These are phyloP conservation scores for Camponotus pennsylvanicus DNA, from an alignment of 1,140 invertebrate species.

Conservation along the genomic window DNA sequence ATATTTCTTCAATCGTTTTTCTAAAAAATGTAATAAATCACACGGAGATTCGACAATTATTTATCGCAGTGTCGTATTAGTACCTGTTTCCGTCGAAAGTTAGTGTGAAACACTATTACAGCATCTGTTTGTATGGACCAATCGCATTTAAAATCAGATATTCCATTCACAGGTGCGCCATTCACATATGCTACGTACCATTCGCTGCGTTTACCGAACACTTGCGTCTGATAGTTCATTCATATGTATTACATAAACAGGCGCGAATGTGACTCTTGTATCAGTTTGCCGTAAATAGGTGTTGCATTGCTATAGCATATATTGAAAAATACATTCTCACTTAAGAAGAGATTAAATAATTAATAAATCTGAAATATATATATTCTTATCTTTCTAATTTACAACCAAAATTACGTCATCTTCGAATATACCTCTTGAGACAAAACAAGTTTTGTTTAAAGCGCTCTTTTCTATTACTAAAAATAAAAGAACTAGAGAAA, in stretches of 20 bases:
- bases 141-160: slow-evolving; percentile 30
- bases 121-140: neutral
- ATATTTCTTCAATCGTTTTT: neutral
- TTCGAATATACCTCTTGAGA: too few species aligned
- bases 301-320: neutral
- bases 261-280: neutral
- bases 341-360: too few species aligned
- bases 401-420: too few species aligned
- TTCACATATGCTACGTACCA: neutral
- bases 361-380: too few species aligned
- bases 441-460: too few species aligned
- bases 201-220: slow-evolving; percentile 26
- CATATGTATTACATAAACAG: slow-evolving; percentile 28
- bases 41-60: slow-evolving; percentile 22
- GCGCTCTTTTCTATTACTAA: too few species aligned
- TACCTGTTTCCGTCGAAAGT: slow-evolving; percentile 13
- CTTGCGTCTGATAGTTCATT: slow-evolving; percentile 27
- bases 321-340: too few species aligned
- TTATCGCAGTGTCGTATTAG: neutral
- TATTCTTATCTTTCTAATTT: too few species aligned
- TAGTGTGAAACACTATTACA: slow-evolving; percentile 1
- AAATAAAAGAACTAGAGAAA: too few species aligned
- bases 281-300: slow-evolving; percentile 1
- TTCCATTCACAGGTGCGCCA: neutral
- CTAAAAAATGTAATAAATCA: neutral